Evolutionary conservation across 2,797 vertebrate species (phyloP).

Genomic region (Darevskia nairensis): DNA sequence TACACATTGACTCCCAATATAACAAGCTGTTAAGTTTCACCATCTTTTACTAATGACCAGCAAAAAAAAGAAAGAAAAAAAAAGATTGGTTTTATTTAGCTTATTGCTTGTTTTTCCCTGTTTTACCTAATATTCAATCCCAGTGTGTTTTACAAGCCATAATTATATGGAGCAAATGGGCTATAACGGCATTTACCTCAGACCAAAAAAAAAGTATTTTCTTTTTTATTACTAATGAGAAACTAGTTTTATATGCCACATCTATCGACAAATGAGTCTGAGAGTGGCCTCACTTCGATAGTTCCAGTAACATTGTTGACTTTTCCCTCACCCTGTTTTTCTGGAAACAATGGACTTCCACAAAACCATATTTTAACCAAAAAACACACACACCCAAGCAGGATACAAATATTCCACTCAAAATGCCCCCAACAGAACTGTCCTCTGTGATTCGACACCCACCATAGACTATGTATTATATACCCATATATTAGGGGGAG

Average conservation of each 20-base stretch:
- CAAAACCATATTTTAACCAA: too few relatives aligned
- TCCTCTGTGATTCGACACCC: too few relatives aligned
- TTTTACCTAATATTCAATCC: slow-evolving; percentile 40
- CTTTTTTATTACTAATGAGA: slow-evolving; percentile 36
- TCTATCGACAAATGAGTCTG: slow-evolving; percentile 29
- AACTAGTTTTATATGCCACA: slow-evolving; percentile 26
- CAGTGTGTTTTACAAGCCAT: slow-evolving; percentile 33
- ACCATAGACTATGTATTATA: too few relatives aligned
- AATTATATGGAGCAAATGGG: slow-evolving; percentile 46
- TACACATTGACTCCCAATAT: slow-evolving; percentile 11
- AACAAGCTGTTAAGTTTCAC: slow-evolving; percentile 27
- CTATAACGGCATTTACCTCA: neutral
- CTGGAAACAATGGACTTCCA: too few relatives aligned
- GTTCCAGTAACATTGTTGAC: too few relatives aligned
- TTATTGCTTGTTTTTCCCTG: slow-evolving; percentile 33
- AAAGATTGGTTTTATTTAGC: slow-evolving; percentile 28
- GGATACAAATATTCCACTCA: too few relatives aligned
- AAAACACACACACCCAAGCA: too few relatives aligned
- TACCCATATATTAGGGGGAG: too few relatives aligned
- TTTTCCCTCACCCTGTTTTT: too few relatives aligned
- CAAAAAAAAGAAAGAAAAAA: neutral
- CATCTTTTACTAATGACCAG: slow-evolving; percentile 14
- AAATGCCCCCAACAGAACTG: too few relatives aligned
- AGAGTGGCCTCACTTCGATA: neutral
- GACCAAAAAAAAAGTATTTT: slow-evolving; percentile 27